Percentiles rank a stretch among this genome's conserved stretches.
Evolutionary conservation across 2,888 invertebrate species (phyloP).

Genomic region (Cephus rjabovi): DNA sequence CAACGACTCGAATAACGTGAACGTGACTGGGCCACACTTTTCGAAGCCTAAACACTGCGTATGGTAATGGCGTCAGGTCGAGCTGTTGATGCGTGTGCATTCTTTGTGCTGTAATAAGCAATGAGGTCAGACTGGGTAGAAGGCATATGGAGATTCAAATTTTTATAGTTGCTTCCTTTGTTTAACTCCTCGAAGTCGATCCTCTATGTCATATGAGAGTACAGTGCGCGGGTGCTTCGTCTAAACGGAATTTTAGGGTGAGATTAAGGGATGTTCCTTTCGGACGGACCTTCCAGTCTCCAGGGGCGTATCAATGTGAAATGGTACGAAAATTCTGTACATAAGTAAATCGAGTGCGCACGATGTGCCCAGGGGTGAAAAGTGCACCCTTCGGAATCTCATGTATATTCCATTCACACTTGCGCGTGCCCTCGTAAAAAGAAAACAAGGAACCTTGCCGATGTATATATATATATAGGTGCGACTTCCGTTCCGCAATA

Average conservation of each 20-base stretch:
- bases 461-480: not conserved
- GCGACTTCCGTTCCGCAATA: slow-evolving; percentile 28
- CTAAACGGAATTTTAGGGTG: slow-evolving; percentile 11
- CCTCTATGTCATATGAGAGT: no score
- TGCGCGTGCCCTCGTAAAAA: slow-evolving; percentile 46
- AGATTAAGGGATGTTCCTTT: slow-evolving; percentile 26
- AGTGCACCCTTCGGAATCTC: slow-evolving; percentile 38
- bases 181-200: no score
- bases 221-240: no score
- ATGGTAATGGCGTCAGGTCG: no score
- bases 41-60: slow-evolving; percentile 49
- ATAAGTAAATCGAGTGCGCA: slow-evolving; percentile 21
- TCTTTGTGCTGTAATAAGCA: no score
- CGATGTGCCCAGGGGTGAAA: slow-evolving; percentile 3
- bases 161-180: no score
- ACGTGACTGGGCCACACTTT: slow-evolving; percentile 46
- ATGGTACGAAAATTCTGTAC: slow-evolving; percentile 18
- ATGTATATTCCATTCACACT: slow-evolving; percentile 58
- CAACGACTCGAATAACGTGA: slow-evolving; percentile 36
- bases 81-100: no score
- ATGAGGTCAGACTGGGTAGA: no score
- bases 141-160: no score
- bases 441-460: slow-evolving; percentile 42
- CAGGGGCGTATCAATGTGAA: slow-evolving; percentile 50
- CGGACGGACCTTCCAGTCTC: slow-evolving; percentile 29